These are phyloP conservation scores for Catamblyrhynchus diadema DNA, from an alignment of 2,797 vertebrate species.

Conservation along the genomic window DNA sequence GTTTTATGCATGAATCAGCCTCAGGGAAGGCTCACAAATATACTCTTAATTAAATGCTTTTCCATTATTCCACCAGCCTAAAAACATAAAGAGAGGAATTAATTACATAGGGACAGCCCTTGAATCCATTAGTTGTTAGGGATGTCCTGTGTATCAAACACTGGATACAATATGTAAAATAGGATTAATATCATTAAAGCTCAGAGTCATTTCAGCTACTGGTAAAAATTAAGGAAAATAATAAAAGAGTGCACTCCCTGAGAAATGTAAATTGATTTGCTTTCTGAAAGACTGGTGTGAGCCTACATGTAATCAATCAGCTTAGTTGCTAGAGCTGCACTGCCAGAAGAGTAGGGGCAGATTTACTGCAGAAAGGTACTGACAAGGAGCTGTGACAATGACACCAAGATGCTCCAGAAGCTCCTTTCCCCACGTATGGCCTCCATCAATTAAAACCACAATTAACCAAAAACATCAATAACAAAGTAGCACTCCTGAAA, in stretches of 20 bases:
- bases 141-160: background rate
- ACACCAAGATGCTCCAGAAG: background rate
- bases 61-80: background rate
- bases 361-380: background rate
- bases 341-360: background rate
- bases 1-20: background rate
- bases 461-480: background rate
- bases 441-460: slow-evolving; percentile 23
- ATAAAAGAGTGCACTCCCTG: background rate
- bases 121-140: background rate
- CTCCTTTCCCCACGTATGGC: background rate
- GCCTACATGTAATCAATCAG: background rate
- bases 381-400: background rate
- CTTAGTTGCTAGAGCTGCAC: background rate
- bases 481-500: background rate
- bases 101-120: background rate
- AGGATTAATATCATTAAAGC: background rate
- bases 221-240: background rate
- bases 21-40: background rate
- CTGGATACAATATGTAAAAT: background rate
- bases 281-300: background rate
- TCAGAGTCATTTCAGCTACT: background rate
- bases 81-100: background rate
- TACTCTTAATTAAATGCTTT: background rate
- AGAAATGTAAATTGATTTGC: slow-evolving; percentile 1